These are phyloP conservation scores for Agrochola lychnidis DNA, from an alignment of 2,888 invertebrate genomes.

Conservation along the genomic window DNA sequence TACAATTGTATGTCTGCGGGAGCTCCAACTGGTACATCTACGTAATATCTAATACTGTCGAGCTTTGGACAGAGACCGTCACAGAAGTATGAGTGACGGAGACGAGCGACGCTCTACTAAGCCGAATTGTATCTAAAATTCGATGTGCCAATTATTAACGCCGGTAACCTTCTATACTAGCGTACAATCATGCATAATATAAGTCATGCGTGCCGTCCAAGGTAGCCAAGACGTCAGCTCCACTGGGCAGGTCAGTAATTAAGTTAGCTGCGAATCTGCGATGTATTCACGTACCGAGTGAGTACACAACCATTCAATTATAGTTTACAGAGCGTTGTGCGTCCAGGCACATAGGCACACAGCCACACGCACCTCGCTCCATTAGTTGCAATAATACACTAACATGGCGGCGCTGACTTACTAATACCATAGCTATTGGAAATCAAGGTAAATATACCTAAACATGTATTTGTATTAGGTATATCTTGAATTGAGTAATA, in stretches of 20 bases:
- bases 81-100: too few relatives aligned
- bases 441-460: neutral
- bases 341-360: neutral
- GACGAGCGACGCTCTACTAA: neutral
- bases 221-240: neutral
- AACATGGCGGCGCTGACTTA: neutral
- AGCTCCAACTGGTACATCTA: too few relatives aligned
- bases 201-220: neutral
- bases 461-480: neutral
- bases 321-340: conserved; percentile 3
- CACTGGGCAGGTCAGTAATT: neutral
- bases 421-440: conserved; percentile 7
- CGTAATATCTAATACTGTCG: too few relatives aligned
- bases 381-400: conserved; percentile 20
- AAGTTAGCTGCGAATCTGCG: conserved; percentile 9
- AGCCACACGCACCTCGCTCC: neutral
- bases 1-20: too few relatives aligned
- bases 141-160: neutral
- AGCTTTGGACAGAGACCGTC: too few relatives aligned
- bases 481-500: neutral
- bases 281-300: neutral
- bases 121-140: neutral
- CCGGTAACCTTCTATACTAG: neutral
- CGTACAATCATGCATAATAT: neutral
- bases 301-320: conserved; percentile 6